Evolutionary conservation across 2,888 invertebrate species (phyloP).

Genomic region (Eupithecia pulchellata): DNA sequence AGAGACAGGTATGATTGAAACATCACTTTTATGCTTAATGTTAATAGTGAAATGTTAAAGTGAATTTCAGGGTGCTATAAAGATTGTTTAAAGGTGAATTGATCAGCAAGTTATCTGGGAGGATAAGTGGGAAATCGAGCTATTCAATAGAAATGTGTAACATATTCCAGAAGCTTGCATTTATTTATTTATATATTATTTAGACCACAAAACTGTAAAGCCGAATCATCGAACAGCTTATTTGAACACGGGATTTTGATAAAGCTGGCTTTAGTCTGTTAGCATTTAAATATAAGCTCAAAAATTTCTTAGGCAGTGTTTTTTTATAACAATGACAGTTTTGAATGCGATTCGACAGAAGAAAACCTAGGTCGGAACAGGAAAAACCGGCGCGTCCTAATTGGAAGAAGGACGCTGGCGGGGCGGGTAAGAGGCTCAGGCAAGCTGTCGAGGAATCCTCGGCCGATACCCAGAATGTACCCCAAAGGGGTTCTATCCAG

Average conservation of each 20-base stretch:
- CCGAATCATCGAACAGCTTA: not conserved
- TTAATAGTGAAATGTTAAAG: not conserved
- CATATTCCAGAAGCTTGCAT: not conserved
- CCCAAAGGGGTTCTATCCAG: conserved; percentile 62
- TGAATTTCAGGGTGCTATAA: not conserved
- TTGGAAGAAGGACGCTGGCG: conserved; percentile 70
- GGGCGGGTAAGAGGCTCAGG: conserved; percentile 68
- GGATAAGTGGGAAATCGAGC: not conserved
- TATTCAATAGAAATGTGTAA: not conserved
- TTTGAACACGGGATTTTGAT: not conserved
- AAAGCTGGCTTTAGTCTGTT: not conserved
- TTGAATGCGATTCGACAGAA: conserved; percentile 70
- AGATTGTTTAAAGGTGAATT: not conserved
- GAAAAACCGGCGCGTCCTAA: conserved; percentile 55
- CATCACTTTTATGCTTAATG: not conserved
- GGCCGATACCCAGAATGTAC: conserved; percentile 55
- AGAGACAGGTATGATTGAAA: conserved; percentile 37
- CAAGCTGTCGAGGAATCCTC: conserved; percentile 74
- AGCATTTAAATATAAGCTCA: not conserved
- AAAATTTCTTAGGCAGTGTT: conserved; percentile 19
- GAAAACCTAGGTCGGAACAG: conserved; percentile 74
- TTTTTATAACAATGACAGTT: conserved; percentile 46
- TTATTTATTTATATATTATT: too few relatives aligned
- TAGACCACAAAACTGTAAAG: not conserved
- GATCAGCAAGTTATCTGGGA: not conserved